A percentile compares a stretch with the other conserved stretches of the same genome.
These are phyloP conservation scores for Allolobophora icterica DNA, from an alignment of 2,888 invertebrate species.

Conservation along the genomic window DNA sequence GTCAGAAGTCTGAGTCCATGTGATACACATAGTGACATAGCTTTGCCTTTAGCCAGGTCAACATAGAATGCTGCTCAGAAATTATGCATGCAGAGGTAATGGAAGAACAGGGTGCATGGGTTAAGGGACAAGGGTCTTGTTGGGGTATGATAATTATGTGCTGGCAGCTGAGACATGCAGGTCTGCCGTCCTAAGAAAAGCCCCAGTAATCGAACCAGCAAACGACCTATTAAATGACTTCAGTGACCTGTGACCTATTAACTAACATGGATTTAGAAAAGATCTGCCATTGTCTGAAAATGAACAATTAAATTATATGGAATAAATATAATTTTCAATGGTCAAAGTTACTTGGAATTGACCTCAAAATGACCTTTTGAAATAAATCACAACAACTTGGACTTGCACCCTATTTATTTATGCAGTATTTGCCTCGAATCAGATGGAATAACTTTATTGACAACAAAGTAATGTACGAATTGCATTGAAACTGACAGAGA, in stretches of 20 bases:
- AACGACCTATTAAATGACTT: background rate
- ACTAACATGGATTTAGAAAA: no score
- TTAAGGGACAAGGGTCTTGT: slow-evolving; percentile 17
- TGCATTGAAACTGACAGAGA: background rate
- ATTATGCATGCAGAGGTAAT: background rate
- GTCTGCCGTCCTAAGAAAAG: background rate
- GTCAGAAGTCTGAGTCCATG: background rate
- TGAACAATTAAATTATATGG: background rate
- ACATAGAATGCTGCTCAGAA: background rate
- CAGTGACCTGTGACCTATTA: no score
- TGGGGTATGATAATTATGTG: background rate
- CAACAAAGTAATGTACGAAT: background rate
- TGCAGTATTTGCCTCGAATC: background rate
- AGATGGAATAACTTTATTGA: background rate
- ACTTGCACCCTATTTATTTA: background rate
- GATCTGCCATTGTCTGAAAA: no score
- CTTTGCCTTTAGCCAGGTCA: background rate
- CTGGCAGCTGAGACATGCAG: background rate
- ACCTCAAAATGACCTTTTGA: background rate
- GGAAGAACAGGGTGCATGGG: background rate
- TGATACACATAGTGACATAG: background rate
- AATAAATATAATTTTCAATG: background rate
- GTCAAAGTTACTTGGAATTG: background rate
- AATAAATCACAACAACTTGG: background rate
- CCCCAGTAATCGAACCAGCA: background rate